Conservation (phyloP, 2,113 vertebrate species). For the Microcebus ravelobensis region DNA sequence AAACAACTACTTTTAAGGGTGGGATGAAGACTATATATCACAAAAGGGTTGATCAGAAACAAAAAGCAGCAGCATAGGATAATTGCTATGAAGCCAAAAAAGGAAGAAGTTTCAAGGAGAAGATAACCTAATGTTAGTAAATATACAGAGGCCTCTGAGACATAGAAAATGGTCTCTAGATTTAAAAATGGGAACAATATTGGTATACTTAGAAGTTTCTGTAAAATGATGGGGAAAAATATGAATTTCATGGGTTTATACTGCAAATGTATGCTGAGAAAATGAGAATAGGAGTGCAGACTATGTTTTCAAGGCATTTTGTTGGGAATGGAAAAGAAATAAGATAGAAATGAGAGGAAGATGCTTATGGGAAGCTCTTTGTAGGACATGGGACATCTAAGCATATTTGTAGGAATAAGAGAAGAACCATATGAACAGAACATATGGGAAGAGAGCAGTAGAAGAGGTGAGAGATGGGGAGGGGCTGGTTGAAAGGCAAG, state of each 20-base stretch:
- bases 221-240: neutral
- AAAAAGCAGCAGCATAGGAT: neutral
- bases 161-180: neutral
- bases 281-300: neutral
- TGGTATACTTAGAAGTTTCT: neutral
- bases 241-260: neutral
- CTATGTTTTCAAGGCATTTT: neutral
- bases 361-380: neutral
- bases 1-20: neutral
- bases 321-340: neutral
- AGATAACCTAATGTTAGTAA: neutral
- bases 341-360: neutral
- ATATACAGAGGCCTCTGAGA: neutral
- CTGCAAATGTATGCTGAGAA: neutral
- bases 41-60: neutral
- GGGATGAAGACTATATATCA: neutral
- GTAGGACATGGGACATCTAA: neutral
- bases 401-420: neutral
- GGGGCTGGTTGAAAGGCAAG: neutral
- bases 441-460: neutral
- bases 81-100: neutral
- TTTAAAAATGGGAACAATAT: neutral
- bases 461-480: neutral
- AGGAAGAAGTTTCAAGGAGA: neutral
- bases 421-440: neutral